Evolutionary conservation across 1,140 invertebrate genomes (phyloP).

Genomic region (Bombus vancouverensis): DNA sequence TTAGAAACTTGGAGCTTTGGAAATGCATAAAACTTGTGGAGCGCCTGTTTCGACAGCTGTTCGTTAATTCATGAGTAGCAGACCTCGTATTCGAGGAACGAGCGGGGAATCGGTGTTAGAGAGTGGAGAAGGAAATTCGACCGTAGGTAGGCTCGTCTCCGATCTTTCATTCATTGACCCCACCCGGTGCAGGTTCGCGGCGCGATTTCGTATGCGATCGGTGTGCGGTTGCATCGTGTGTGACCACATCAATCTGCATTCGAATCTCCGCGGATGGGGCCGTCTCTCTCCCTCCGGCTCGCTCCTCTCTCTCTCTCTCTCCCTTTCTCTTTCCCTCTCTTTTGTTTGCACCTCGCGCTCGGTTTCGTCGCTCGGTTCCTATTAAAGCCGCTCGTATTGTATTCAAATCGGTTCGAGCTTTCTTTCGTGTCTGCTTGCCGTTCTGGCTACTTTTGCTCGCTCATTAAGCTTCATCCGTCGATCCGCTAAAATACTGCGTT

Average conservation of each 20-base stretch:
- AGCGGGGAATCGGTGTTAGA: not conserved
- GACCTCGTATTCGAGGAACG: not conserved
- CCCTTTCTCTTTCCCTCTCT: conserved; percentile 46
- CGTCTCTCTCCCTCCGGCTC: conserved; percentile 15
- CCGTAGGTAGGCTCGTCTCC: conserved; percentile 16
- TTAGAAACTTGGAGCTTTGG: not conserved
- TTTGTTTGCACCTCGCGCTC: conserved; percentile 77
- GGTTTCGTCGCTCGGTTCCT: conserved; percentile 69
- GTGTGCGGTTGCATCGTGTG: conserved; percentile 80
- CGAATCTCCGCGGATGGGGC: conserved; percentile 63
- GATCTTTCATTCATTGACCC: conserved; percentile 71
- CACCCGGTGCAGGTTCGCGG: conserved; percentile 14
- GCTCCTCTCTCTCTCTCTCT: not conserved
- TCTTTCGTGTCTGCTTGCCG: conserved; percentile 47
- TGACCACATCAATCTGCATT: conserved; percentile 80
- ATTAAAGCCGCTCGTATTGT: conserved; percentile 78
- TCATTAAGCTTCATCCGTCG: conserved; percentile 36
- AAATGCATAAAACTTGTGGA: not conserved
- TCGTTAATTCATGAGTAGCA: no score
- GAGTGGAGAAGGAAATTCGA: conserved; percentile 50
- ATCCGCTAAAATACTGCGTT: conserved; percentile 59
- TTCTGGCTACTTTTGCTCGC: conserved; percentile 39
- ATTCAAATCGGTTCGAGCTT: conserved; percentile 77
- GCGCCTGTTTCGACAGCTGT: not conserved
- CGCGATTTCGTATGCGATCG: conserved; percentile 75